Conservation (phyloP, 2,797 vertebrate species). For the Phaenicophaeus curvirostris region DNA sequence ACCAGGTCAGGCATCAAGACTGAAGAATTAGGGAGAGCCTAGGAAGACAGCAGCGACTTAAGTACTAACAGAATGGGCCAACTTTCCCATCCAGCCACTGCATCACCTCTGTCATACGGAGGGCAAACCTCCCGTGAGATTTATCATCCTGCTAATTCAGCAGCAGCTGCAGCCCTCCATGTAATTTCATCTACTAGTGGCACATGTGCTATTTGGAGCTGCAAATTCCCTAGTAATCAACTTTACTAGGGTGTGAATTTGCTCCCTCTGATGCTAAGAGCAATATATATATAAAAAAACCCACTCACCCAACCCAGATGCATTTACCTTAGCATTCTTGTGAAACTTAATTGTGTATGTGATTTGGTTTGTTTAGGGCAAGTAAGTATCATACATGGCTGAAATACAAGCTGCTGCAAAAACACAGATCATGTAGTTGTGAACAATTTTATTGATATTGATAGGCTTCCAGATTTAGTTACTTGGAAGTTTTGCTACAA, state of each 20-base stretch:
- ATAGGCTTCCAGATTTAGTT: background rate
- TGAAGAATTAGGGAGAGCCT: background rate
- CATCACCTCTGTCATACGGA: background rate
- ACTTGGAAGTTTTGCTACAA: background rate
- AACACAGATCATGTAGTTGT: background rate
- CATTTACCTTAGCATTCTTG: background rate
- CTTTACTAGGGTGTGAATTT: background rate
- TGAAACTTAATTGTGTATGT: background rate
- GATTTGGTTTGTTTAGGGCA: background rate
- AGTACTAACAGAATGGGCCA: background rate
- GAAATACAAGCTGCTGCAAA: background rate
- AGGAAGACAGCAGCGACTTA: background rate
- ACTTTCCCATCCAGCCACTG: background rate
- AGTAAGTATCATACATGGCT: background rate
- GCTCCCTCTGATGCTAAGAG: background rate
- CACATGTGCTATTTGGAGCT: background rate
- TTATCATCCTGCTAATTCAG: slow-evolving; percentile 4
- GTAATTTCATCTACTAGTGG: background rate
- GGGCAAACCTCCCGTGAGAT: background rate
- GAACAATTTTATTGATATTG: background rate
- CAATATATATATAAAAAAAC: background rate
- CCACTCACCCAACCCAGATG: fast-evolving
- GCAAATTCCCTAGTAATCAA: background rate
- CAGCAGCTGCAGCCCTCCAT: background rate
- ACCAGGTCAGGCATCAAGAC: background rate